Conservation (phyloP, 2,113 vertebrate genomes). For the Verasper variegatus region DNA sequence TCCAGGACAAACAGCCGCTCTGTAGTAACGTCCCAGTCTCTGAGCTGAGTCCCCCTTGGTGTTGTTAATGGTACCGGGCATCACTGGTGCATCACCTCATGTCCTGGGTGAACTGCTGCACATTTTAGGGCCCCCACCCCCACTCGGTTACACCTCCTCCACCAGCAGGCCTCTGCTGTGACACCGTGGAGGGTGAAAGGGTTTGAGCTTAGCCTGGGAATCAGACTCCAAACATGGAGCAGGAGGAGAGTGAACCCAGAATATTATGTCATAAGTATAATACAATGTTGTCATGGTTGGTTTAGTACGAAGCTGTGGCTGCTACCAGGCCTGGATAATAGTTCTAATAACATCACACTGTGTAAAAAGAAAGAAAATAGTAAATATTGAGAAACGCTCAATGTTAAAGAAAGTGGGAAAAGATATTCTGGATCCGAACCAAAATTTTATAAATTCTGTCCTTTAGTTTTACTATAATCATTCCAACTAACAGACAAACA, state of each 20-base stretch:
- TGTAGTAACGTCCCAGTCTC: background rate
- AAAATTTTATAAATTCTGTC: no score
- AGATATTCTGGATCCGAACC: no score
- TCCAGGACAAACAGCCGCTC: background rate
- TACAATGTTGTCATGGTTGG: no score
- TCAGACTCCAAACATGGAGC: background rate
- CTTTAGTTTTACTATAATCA: no score
- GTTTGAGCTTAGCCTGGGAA: background rate
- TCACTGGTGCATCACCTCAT: background rate
- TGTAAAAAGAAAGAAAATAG: no score
- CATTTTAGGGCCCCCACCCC: background rate
- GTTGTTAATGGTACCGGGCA: background rate
- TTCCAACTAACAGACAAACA: no score
- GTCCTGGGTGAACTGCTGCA: conserved; percentile 19
- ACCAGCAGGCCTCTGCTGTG: background rate
- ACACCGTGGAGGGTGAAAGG: background rate
- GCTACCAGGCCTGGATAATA: no score
- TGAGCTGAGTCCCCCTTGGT: no score
- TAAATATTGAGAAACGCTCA: no score
- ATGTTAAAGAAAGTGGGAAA: no score
- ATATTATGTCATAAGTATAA: background rate
- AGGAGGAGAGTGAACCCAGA: background rate
- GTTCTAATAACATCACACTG: no score
- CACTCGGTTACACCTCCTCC: background rate
- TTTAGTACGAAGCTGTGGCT: no score